Evolutionary conservation across 2,113 vertebrate species (phyloP).

Genomic region (Menidia beryllina): DNA sequence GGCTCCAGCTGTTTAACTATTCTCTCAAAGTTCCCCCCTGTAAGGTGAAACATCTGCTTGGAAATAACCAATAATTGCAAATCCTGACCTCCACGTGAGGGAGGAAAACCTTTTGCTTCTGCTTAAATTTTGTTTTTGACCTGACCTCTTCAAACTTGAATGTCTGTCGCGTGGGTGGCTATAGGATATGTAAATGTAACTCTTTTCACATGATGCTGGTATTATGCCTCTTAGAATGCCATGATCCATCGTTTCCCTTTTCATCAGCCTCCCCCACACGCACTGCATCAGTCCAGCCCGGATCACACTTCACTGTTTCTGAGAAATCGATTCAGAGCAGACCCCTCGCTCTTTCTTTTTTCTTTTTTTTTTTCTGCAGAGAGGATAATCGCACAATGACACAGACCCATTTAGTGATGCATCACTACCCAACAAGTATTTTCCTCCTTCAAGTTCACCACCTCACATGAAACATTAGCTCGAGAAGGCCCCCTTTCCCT

Average conservation of each 20-base stretch:
- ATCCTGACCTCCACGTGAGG: conserved; percentile 52
- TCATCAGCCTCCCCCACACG: conserved; percentile 66
- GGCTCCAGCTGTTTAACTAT: not conserved
- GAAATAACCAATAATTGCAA: conserved; percentile 51
- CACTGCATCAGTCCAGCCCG: conserved; percentile 70
- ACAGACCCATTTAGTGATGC: conserved; percentile 66
- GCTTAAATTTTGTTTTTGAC: conserved; percentile 67
- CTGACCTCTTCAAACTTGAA: conserved; percentile 59
- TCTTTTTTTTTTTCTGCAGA: conserved; percentile 35
- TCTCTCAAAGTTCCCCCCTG: conserved; percentile 11
- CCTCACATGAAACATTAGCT: conserved; percentile 72
- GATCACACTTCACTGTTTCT: conserved; percentile 53
- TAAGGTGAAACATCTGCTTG: conserved; percentile 6
- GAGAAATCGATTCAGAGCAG: conserved; percentile 53
- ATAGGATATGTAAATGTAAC: conserved; percentile 70
- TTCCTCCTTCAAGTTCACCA: conserved; percentile 72
- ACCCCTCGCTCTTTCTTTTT: conserved; percentile 53
- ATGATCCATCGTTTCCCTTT: conserved; percentile 71
- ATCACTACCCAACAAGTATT: conserved; percentile 72
- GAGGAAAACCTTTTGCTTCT: conserved; percentile 38
- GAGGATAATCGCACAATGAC: conserved; percentile 72
- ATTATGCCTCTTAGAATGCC: conserved; percentile 62
- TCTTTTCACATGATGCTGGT: conserved; percentile 73
- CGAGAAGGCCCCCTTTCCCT: conserved; percentile 40
- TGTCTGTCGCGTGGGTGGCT: conserved; percentile 71